Conservation (phyloP, 1,140 invertebrate genomes). For the Drosophila aff. region DNA sequence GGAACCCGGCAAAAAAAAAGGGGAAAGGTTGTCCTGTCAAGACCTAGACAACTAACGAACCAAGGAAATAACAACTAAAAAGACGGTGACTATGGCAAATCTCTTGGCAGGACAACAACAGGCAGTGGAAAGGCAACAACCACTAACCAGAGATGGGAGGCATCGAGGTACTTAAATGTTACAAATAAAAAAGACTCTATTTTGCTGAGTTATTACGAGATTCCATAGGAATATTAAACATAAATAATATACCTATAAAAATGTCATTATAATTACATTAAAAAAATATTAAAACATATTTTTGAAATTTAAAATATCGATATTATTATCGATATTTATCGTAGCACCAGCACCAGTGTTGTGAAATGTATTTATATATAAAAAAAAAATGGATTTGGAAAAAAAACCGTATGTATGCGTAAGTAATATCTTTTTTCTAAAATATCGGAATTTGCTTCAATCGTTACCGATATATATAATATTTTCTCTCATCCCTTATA, state of each 20-base stretch:
- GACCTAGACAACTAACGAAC: slow-evolving; percentile 67
- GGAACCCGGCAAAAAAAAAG: neutral
- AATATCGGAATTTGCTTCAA: too few relatives aligned
- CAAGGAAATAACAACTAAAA: slow-evolving; percentile 64
- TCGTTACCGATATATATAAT: too few relatives aligned
- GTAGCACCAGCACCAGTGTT: too few relatives aligned
- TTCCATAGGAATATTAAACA: neutral
- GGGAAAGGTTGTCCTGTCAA: slow-evolving; percentile 59
- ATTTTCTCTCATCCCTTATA: too few relatives aligned
- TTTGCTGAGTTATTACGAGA: neutral
- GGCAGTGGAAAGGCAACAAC: slow-evolving; percentile 21
- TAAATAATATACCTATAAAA: neutral
- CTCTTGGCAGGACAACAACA: slow-evolving; percentile 50
- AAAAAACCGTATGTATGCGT: too few relatives aligned
- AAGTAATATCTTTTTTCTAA: too few relatives aligned
- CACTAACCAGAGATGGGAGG: slow-evolving; percentile 3
- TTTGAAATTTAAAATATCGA: too few relatives aligned
- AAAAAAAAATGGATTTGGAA: neutral
- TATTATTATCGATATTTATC: too few relatives aligned
- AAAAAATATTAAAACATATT: neutral
- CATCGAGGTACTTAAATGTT: neutral
- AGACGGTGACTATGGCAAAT: slow-evolving; percentile 68
- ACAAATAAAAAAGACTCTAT: too few relatives aligned
- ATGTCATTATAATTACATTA: too few relatives aligned
- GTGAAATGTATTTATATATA: too few relatives aligned